Evolutionary conservation across 2,888 invertebrate genomes (phyloP), one percentile per base, ranked within the genome.

Genomic region (Ischnus inquisitorius): DNA sequence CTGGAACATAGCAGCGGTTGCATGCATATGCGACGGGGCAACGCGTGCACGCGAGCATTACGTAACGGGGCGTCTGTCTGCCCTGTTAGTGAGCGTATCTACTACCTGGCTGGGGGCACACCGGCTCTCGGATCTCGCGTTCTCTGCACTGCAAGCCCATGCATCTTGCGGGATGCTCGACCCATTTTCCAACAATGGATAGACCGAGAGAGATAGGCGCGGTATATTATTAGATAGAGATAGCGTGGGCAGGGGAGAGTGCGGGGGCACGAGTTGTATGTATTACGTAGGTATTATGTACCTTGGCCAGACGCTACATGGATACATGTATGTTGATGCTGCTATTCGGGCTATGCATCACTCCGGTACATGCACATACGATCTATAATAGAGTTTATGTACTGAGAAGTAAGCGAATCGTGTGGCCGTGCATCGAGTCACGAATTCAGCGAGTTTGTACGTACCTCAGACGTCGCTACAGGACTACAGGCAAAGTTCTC

Each of bases 141-240:
- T 19, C 48, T 74, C 64, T 10, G 71, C 39, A 48, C 51, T 80
- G 22, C 74, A 68, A 76, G 71, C 57, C 79, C 60, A 72, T 83
- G 83, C 65, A 79, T 83, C 79, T 83, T 83, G 82, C 81, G 79
- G 83, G 76, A 77, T 68, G 71, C 80, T 84, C 85, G 86, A 86
- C 86, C 86, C 64, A 85, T 85, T 84, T 86, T 67, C 77, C 82
- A 80, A 86, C 86, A 85, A 86, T 86, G 79, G 54, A 68, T 57
- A 54, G 69, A 46, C 69, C 19, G 79, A 12, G 19, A 57, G 51
- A 51, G 68, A 43, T 46, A 54, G 3, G 3, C 3, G 22, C 8
- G 34, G 57, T 76, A 78, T 41, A 67, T 77, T 72, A 82, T 77
- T 77, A 76, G 71, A 77, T 69, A 48, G 74, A 39, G 64, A 69